Evolutionary conservation across 2,888 invertebrate genomes (phyloP).

Genomic region (Dicyrtoma fusca): DNA sequence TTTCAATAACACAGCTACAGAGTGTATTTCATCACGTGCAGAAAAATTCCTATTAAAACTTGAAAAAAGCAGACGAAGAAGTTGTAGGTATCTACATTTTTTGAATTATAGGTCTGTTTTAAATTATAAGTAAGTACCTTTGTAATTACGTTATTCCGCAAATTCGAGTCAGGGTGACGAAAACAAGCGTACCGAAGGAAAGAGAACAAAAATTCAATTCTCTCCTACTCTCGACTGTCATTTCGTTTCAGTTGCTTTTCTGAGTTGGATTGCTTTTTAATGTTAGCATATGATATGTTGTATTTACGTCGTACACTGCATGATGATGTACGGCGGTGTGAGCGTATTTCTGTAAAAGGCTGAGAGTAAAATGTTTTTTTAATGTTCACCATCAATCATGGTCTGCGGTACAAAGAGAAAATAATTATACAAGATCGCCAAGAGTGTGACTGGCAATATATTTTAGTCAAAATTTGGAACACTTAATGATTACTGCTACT

Average conservation of each 20-base stretch:
- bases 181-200: neutral
- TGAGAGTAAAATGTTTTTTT: conserved; percentile 3
- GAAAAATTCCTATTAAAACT: too few species aligned
- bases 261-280: neutral
- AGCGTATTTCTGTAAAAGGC: neutral
- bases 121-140: neutral
- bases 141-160: neutral
- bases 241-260: neutral
- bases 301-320: too few species aligned
- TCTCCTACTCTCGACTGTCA: neutral
- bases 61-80: too few species aligned
- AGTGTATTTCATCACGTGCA: too few species aligned
- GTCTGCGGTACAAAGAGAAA: conserved; percentile 23
- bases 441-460: conserved; percentile 6
- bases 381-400: conserved; percentile 18
- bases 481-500: neutral
- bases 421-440: neutral
- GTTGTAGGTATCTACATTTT: neutral
- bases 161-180: neutral
- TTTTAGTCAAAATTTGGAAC: conserved; percentile 10
- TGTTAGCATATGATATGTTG: too few species aligned
- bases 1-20: too few species aligned
- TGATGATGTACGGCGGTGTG: neutral
- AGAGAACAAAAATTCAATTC: neutral
- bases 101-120: too few species aligned